These are phyloP conservation scores for Rhopalosiphum maidis DNA, from an alignment of 1,140 invertebrate genomes.

Conservation along the genomic window DNA sequence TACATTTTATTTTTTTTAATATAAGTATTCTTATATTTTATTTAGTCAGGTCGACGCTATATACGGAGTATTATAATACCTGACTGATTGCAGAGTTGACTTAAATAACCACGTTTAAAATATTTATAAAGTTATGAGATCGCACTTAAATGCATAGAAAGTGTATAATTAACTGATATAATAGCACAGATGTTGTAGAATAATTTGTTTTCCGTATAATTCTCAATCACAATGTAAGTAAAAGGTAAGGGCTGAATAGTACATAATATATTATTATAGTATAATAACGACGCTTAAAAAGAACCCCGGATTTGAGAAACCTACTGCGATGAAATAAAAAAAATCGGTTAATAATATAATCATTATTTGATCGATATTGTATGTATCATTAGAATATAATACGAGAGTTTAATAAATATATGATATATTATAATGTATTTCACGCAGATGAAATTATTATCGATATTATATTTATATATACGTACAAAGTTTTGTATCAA, in stretches of 20 bases:
- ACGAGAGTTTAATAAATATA: background rate
- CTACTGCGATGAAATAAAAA: background rate
- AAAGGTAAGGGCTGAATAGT: background rate
- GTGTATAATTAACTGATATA: background rate
- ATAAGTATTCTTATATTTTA: background rate
- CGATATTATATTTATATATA: background rate
- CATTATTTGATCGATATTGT: background rate
- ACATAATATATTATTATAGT: background rate
- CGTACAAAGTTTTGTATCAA: background rate
- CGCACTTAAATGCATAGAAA: background rate
- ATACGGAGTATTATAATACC: background rate
- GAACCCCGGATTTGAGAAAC: background rate
- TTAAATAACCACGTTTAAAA: background rate
- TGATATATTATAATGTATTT: background rate
- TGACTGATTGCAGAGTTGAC: background rate
- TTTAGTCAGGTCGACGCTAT: background rate
- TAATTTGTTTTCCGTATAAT: background rate
- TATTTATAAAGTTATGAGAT: background rate
- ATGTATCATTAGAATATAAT: constrained; percentile 4
- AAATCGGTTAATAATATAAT: background rate
- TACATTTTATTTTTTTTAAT: background rate
- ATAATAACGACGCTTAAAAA: background rate
- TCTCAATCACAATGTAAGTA: background rate
- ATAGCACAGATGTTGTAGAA: background rate
- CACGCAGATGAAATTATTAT: background rate